Conservation (phyloP, 2,113 vertebrate species). For the Zonotrichia leucophrys region DNA sequence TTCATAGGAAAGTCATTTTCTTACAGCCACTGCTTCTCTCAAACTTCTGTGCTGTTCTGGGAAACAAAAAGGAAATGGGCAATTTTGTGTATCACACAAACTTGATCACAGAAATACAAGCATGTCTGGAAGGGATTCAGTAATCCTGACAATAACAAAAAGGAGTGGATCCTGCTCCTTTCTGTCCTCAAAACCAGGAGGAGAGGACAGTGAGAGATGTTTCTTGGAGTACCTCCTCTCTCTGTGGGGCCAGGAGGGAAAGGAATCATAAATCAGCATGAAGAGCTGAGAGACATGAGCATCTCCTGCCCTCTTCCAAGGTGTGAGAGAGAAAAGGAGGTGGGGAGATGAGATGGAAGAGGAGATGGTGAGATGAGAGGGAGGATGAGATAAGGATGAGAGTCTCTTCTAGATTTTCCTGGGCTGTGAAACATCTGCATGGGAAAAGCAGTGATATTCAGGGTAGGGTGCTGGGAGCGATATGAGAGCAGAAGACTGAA, state of each 20-base stretch:
- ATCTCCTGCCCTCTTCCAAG: neutral
- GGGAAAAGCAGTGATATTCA: neutral
- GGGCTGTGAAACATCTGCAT: neutral
- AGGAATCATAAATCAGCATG: neutral
- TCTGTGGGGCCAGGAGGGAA: neutral
- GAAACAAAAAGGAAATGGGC: neutral
- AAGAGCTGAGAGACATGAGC: rapidly evolving
- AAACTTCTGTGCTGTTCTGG: neutral
- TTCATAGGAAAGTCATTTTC: neutral
- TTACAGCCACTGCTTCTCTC: neutral
- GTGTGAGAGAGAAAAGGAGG: neutral
- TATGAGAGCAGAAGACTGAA: neutral
- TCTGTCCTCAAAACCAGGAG: neutral
- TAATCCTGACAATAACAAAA: neutral
- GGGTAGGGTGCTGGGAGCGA: neutral
- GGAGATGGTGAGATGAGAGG: neutral
- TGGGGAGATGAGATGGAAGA: neutral
- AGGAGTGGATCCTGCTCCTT: neutral
- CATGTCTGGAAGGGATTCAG: neutral
- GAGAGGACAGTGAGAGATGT: neutral
- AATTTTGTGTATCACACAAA: neutral
- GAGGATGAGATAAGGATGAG: neutral
- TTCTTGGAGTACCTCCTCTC: neutral
- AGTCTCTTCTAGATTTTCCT: neutral
- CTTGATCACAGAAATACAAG: neutral